Percentiles rank a stretch among this genome's conserved stretches.
phyloP scores from a whole-genome alignment of 2,888 invertebrate genomes.

The Macropis europaea region DNA sequence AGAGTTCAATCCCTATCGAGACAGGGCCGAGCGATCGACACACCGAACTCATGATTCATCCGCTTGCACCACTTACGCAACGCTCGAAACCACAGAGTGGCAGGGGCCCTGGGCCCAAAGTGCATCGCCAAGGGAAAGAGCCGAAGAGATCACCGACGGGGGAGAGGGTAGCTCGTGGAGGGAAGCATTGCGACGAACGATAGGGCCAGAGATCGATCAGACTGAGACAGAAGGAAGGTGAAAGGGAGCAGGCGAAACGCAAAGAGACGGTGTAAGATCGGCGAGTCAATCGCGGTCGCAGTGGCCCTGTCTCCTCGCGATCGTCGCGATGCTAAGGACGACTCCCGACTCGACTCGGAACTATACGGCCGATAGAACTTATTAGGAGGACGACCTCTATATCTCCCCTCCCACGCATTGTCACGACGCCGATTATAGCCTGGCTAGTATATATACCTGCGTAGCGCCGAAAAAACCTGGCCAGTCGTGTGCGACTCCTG shows the following conservation, averaged over 20 bases:
- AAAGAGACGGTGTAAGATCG: constrained; percentile 60
- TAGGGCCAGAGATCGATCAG: background rate
- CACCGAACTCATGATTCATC: constrained; percentile 9
- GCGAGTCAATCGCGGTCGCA: constrained; percentile 56
- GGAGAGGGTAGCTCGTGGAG: constrained; percentile 22
- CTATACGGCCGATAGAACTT: constrained; percentile 34
- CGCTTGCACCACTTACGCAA: constrained; percentile 30
- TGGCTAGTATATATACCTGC: constrained; percentile 60
- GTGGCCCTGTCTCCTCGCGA: constrained; percentile 26
- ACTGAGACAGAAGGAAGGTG: constrained; percentile 44
- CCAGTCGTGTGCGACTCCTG: constrained; percentile 58
- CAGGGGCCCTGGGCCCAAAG: background rate
- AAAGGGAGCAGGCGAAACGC: constrained; percentile 59
- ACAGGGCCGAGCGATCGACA: background rate
- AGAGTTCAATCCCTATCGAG: background rate
- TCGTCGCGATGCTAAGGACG: constrained; percentile 42
- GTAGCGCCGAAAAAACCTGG: constrained; percentile 56
- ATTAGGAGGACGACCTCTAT: constrained; percentile 41
- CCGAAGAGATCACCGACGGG: constrained; percentile 4
- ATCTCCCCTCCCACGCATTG: constrained; percentile 30
- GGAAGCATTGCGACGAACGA: background rate
- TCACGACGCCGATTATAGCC: constrained; percentile 11
- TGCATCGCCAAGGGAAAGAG: constrained; percentile 20
- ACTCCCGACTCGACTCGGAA: constrained; percentile 10
- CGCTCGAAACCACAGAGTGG: background rate